Conservation (phyloP, 1,140 invertebrate genomes). For the Drosophila arawakana region DNA sequence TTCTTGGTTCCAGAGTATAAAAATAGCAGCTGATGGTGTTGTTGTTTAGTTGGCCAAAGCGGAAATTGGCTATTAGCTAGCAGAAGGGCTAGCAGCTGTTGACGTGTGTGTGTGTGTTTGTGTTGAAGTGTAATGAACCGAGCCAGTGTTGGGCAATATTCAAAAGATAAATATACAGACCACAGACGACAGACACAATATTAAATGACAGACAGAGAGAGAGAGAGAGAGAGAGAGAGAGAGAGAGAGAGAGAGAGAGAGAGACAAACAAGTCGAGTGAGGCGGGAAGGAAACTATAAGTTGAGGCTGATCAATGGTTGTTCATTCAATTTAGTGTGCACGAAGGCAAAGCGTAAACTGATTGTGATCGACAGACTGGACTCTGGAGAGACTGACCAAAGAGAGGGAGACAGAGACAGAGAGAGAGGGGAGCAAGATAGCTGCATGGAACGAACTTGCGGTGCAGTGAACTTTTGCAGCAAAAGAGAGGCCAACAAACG, state of each 20-base stretch:
- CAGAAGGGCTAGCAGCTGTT: slow-evolving; percentile 61
- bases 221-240: slow-evolving; percentile 11
- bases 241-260: slow-evolving; percentile 10
- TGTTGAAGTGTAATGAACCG: slow-evolving; percentile 29
- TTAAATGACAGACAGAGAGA: slow-evolving; percentile 45
- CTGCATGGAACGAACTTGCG: slow-evolving; percentile 31
- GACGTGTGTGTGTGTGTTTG: slow-evolving; percentile 20
- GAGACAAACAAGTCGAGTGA: slow-evolving; percentile 16
- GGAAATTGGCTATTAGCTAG: slow-evolving; percentile 68
- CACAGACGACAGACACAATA: slow-evolving; percentile 41
- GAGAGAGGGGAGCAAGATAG: too few relatives aligned
- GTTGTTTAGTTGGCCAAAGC: slow-evolving; percentile 53
- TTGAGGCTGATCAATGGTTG: slow-evolving; percentile 67
- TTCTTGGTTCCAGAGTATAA: slow-evolving; percentile 15
- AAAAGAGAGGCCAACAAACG: slow-evolving; percentile 73
- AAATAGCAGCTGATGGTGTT: slow-evolving; percentile 54
- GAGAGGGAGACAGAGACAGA: neutral
- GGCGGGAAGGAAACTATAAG: neutral
- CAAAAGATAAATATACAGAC: slow-evolving; percentile 7
- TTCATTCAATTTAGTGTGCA: slow-evolving; percentile 74
- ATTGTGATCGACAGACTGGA: slow-evolving; percentile 70
- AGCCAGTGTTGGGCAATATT: slow-evolving; percentile 58
- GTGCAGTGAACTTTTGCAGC: slow-evolving; percentile 42
- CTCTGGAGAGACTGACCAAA: slow-evolving; percentile 34
- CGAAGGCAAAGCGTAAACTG: slow-evolving; percentile 66